These are phyloP conservation scores for Cerastoderma edule DNA, from an alignment of 2,888 invertebrate species.

Conservation along the genomic window DNA sequence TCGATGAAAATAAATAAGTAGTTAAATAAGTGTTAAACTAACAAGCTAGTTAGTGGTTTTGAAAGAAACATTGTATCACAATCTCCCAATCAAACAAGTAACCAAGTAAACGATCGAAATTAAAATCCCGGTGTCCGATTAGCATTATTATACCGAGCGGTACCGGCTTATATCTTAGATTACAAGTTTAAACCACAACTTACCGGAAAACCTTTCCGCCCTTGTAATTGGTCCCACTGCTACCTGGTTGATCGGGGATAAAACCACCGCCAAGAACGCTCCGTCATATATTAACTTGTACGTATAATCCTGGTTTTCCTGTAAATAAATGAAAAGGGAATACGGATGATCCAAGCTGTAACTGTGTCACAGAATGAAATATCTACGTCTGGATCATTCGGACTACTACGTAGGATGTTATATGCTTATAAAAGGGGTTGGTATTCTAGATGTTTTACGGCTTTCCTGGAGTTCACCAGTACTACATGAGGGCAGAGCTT, in stretches of 20 bases:
- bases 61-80: too few relatives aligned
- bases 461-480: not conserved
- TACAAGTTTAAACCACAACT: too few relatives aligned
- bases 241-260: not conserved
- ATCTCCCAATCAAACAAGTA: too few relatives aligned
- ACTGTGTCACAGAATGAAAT: too few relatives aligned
- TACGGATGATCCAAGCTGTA: not conserved
- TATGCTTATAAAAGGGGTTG: not conserved
- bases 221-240: not conserved
- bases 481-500: too few relatives aligned
- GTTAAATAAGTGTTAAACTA: too few relatives aligned
- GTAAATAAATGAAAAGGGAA: not conserved
- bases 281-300: constrained; percentile 7
- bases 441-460: not conserved
- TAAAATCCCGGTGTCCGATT: not conserved
- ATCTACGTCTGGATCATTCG: too few relatives aligned
- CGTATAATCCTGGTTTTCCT: not conserved
- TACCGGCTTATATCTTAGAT: not conserved
- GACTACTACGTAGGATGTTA: too few relatives aligned
- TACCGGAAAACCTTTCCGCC: not conserved
- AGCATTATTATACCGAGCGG: not conserved
- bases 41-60: too few relatives aligned
- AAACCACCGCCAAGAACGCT: not conserved
- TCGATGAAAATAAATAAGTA: too few relatives aligned
- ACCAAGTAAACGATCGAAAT: too few relatives aligned